Conservation (phyloP, 2,113 vertebrate genomes). For the Balaeniceps rex region DNA sequence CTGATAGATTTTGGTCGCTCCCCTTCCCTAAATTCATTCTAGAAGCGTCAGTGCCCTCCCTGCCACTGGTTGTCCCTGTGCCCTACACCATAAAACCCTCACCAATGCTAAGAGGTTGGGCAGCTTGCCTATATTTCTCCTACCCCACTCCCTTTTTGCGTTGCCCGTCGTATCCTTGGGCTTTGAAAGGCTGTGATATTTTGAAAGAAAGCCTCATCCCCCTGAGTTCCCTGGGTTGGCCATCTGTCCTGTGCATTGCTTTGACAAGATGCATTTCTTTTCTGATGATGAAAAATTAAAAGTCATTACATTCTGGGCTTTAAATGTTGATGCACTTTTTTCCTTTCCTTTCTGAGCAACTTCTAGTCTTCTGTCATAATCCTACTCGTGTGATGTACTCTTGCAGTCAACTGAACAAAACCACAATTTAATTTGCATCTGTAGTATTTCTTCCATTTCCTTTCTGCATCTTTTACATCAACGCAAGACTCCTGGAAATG, state of each 20-base stretch:
- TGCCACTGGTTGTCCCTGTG: background rate
- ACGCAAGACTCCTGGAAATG: background rate
- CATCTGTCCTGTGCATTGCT: background rate
- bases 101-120: background rate
- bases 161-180: background rate
- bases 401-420: background rate
- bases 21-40: background rate
- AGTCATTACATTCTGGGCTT: background rate
- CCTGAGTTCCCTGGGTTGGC: background rate
- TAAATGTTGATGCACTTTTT: background rate
- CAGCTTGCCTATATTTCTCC: background rate
- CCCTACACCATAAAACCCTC: rapidly evolving
- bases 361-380: background rate
- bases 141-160: background rate
- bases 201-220: background rate
- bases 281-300: background rate
- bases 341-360: background rate
- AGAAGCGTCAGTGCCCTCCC: background rate
- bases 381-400: background rate
- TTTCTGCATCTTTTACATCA: background rate
- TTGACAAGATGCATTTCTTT: background rate
- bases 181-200: background rate
- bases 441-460: background rate
- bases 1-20: rapidly evolving
- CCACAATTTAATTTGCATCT: background rate